phyloP scores from a whole-genome alignment of 2,113 vertebrate species.

The Takifugu flavidus region DNA sequence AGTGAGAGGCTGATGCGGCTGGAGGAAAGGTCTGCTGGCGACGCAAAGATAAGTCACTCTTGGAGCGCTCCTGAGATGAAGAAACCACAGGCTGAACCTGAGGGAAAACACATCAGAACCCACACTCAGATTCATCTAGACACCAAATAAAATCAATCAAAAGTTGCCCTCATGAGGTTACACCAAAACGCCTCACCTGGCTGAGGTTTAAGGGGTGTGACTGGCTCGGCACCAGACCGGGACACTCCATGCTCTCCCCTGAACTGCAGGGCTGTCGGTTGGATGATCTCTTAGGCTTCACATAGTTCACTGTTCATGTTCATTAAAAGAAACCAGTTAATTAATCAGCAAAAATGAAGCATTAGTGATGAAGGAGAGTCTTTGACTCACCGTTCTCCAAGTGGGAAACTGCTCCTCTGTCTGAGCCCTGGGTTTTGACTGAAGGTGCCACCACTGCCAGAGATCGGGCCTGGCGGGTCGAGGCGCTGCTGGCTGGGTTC shows the following conservation, averaged over 20 bases:
- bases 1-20: conserved; percentile 85
- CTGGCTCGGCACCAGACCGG: conserved; percentile 85
- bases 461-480: conserved; percentile 79
- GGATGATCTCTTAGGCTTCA: conserved; percentile 83
- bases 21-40: conserved; percentile 91
- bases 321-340: not conserved
- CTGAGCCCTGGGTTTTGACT: conserved; percentile 86
- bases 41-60: conserved; percentile 76
- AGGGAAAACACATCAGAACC: not conserved
- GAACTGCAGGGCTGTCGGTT: conserved; percentile 85
- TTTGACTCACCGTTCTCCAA: conserved; percentile 47
- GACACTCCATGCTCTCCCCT: conserved; percentile 78
- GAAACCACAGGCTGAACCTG: conserved; percentile 76
- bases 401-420: conserved; percentile 74
- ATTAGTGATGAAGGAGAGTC: fast-evolving
- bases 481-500: conserved; percentile 67
- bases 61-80: conserved; percentile 76
- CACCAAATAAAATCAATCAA: not conserved
- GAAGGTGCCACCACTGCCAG: conserved; percentile 83
- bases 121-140: not conserved
- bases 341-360: not conserved
- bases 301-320: conserved; percentile 55
- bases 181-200: conserved; percentile 78
- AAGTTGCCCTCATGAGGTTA: not conserved
- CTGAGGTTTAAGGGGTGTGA: conserved; percentile 98